phyloP scores from a whole-genome alignment of 2,797 vertebrate species.

The Bradypodion pumilum region DNA sequence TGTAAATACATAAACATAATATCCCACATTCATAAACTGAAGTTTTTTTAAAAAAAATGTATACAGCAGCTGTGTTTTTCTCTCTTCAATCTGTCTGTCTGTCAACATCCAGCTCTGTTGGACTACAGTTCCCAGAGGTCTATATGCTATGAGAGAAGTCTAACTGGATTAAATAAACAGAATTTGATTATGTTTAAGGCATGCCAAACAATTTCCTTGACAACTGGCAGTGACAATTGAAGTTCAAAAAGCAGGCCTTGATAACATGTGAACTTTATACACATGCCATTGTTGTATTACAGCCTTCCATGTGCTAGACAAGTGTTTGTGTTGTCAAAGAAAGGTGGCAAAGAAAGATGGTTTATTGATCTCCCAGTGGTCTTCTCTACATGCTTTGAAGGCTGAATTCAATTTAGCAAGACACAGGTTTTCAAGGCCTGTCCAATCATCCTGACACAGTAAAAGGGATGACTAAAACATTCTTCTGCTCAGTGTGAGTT shows the following conservation, averaged over 20 bases:
- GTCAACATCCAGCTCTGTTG: too few species aligned
- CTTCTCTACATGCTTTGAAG: not conserved
- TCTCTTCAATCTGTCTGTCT: too few species aligned
- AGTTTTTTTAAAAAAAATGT: too few species aligned
- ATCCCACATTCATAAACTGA: too few species aligned
- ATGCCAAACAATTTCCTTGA: not conserved
- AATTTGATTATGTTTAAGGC: not conserved
- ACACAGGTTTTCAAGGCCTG: not conserved
- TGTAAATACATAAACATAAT: too few species aligned
- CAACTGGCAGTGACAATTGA: not conserved
- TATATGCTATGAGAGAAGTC: too few species aligned
- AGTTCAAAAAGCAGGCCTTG: not conserved
- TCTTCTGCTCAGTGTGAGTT: too few species aligned
- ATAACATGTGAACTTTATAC: not conserved
- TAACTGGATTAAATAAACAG: not conserved
- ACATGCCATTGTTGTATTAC: not conserved
- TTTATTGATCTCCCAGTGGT: not conserved
- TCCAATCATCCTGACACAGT: not conserved
- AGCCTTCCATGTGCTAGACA: not conserved
- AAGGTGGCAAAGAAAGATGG: not conserved
- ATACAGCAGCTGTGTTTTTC: too few species aligned
- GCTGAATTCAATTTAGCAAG: not conserved
- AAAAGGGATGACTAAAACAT: too few species aligned
- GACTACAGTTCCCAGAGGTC: too few species aligned
- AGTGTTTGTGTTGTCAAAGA: not conserved